phyloP scores from a whole-genome alignment of 1,140 invertebrate species.

The Drosophila navojoa region DNA sequence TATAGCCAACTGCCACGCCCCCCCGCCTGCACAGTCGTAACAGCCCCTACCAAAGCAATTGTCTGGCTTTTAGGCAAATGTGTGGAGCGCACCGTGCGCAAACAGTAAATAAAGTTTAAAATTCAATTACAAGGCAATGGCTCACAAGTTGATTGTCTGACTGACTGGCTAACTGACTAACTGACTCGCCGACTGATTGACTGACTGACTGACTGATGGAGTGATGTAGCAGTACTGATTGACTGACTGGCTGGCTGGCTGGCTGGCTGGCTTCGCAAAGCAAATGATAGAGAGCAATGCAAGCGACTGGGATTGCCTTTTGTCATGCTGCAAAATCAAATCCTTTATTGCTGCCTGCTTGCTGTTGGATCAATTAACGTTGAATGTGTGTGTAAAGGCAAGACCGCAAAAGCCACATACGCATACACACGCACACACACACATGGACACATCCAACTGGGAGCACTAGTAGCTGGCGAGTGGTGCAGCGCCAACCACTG shows the following conservation, averaged over 20 bases:
- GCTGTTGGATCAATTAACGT: slow-evolving; percentile 81
- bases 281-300: slow-evolving; percentile 68
- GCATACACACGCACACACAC: slow-evolving; percentile 34
- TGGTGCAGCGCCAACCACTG: slow-evolving; percentile 59
- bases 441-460: not conserved
- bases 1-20: slow-evolving; percentile 13
- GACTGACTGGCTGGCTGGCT: slow-evolving; percentile 24
- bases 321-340: slow-evolving; percentile 77
- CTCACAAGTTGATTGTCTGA: slow-evolving; percentile 70
- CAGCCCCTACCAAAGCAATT: slow-evolving; percentile 29
- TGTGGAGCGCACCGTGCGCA: slow-evolving; percentile 39
- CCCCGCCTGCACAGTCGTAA: not conserved
- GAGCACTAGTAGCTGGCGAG: slow-evolving; percentile 9
- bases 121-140: slow-evolving; percentile 78
- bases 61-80: slow-evolving; percentile 48
- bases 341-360: slow-evolving; percentile 81
- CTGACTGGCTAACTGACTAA: slow-evolving; percentile 20
- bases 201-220: slow-evolving; percentile 22
- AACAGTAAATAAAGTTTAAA: slow-evolving; percentile 80
- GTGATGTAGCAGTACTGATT: too few relatives aligned
- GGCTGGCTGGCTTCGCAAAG: slow-evolving; percentile 34
- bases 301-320: slow-evolving; percentile 59
- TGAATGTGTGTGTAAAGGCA: slow-evolving; percentile 76
- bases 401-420: slow-evolving; percentile 74
- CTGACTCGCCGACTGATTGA: slow-evolving; percentile 13